Evolutionary conservation across 2,113 vertebrate species (phyloP), one percentile per base, ranked within the genome.

Genomic region (Lipophrys pholis): DNA sequence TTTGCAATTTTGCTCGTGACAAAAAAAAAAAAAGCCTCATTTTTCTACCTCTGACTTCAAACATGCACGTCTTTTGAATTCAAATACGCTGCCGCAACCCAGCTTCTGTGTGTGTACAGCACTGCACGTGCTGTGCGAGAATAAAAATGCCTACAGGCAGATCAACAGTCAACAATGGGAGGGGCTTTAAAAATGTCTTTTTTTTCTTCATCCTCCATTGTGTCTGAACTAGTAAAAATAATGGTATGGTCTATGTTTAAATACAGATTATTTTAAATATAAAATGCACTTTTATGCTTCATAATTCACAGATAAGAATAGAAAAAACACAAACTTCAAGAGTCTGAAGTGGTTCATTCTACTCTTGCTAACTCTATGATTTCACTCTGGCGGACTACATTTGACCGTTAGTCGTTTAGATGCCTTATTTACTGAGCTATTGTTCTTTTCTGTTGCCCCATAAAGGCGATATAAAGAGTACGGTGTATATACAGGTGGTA

Each of bases 401-500:
- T 77, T 82, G 85, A 83, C 90, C 83, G 91, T 92, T 92, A 89
- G 91, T 90, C 87, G 89, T 90, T 94, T 92, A 92, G 89, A 93
- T 91, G 90, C 90, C 90, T 94, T 94, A 94, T 93, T 93, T 90
- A 90, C 81, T 82, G 85, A 92, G 87, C 86, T 89, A 79, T 89
- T 71, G 54, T 86, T 90, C 67, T 84, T 87, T 90, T 87, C 69
- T 79, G 68, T 88, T 84, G 82, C 81, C 73, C 86, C 71, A 66
- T 72, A 85, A 72, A 90, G 84, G 81, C 21, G 53, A 90, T 87
- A 86, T 89, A 86, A 85, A 85, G 80, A 89, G 80, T 88, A 76
- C 86, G 80, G 65, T 92, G 89, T 92, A 89, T 83, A 89, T 93
- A 90, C 55, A 89, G 77, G 83, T 87, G 86, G 78, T 92, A 92